Base-by-base conservation (phyloP, 1,140 invertebrate genomes). In the Condylostylus longicornis region DNA sequence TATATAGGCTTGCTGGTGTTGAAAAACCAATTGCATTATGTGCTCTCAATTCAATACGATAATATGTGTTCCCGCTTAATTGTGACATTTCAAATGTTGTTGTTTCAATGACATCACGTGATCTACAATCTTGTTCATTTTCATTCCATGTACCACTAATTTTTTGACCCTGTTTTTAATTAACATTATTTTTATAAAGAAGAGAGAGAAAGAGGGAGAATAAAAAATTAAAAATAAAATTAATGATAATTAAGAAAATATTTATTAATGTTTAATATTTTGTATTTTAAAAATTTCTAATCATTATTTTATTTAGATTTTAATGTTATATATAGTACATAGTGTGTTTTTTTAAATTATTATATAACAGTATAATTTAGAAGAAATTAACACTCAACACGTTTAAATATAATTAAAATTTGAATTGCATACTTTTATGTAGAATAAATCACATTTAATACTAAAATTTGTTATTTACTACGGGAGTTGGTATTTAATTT, bases 1-100 rank as follows among this genome's bases (percentile, higher is more conserved):
- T 69, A 50, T 75, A 71, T 32, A 83, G 69, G 48, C 74, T 66
- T 7, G 76, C 77, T 2, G 83, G 75, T 28, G 70, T 60, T 43
- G 85, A 86, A 55, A 64, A 78, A 30, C 86, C 87, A 31, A 91
- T 79, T 8, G 68, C 59, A 61, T 94, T 94, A 49, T 83, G 81
- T 10, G 88, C 88, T 49, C 72, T 68, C 15, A 93, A 61, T 53
- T 88, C 80, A 45, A 86, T 74, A 48, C 70, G 72, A 65, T 94
- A 93, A 38, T 70, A 74, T 1, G 80, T 81, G 49, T 88, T 77
- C 0, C 83, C 70, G 14, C 62, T 59, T 1, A 94, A 66, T 8
- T 71, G 53, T 30, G 68, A 67, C 41, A 90, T 58, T 61, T 76
- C 74, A 41, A 71, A 73, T 29, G 62, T 70, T 14, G 75, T 74